Conservation (phyloP, 2,797 vertebrate species). For the Crax fasciolata region DNA sequence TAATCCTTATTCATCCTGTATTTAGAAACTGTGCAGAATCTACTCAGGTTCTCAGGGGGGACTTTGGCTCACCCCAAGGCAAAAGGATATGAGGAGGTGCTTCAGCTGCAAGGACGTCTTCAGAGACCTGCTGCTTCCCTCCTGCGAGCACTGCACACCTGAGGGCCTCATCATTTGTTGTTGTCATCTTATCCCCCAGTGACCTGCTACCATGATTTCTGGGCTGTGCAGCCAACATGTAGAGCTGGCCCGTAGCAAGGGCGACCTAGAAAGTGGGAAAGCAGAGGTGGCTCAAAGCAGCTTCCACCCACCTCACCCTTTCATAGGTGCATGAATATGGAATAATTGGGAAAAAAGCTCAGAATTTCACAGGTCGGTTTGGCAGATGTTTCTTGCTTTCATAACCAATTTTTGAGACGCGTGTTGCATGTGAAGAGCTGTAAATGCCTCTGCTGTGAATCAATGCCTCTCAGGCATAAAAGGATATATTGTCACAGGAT, state of each 20-base stretch:
- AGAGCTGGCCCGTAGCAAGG: background rate
- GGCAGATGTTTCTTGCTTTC: background rate
- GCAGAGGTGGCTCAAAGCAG: background rate
- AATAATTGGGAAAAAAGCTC: background rate
- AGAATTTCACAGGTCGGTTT: background rate
- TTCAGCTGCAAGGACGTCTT: accelerated
- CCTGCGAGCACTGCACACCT: accelerated
- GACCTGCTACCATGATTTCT: background rate
- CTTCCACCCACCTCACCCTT: background rate
- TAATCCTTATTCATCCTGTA: background rate
- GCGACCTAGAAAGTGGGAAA: background rate
- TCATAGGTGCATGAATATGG: background rate
- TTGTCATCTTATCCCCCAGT: background rate
- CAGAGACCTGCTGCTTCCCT: background rate
- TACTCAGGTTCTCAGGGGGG: background rate
- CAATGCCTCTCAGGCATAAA: conserved; percentile 29
- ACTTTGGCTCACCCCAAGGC: background rate
- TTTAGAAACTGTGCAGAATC: background rate
- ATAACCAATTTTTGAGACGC: background rate
- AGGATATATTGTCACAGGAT: conserved; percentile 36
- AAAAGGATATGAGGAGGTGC: background rate
- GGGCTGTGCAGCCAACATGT: background rate
- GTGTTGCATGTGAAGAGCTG: background rate
- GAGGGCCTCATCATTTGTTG: accelerated
- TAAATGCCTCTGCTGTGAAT: conserved; percentile 42